Evolutionary conservation across 2,888 invertebrate species (phyloP).

Genomic region (Watsonalla binaria): DNA sequence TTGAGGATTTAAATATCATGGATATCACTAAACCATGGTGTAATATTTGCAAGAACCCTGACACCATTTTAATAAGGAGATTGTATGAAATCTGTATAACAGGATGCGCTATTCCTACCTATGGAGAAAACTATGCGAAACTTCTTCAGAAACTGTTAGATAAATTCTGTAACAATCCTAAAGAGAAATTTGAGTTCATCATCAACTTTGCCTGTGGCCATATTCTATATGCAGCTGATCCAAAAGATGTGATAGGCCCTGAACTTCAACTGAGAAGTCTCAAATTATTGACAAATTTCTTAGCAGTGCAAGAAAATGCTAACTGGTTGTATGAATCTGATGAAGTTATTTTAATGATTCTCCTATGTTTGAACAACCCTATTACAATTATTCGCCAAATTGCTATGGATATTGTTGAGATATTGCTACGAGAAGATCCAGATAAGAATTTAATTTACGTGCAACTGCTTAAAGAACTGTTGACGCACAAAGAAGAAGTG

Average conservation of each 20-base stretch:
- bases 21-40: slow-evolving; percentile 59
- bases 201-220: slow-evolving; percentile 77
- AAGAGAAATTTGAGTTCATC: slow-evolving; percentile 76
- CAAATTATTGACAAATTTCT: slow-evolving; percentile 51
- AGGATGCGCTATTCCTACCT: slow-evolving; percentile 61
- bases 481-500: slow-evolving; percentile 78
- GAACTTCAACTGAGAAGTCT: slow-evolving; percentile 75
- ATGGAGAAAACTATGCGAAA: slow-evolving; percentile 51
- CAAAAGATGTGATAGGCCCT: slow-evolving; percentile 63
- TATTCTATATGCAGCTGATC: slow-evolving; percentile 58
- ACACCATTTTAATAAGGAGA: slow-evolving; percentile 54
- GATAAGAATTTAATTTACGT: slow-evolving; percentile 57
- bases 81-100: slow-evolving; percentile 71
- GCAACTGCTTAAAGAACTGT: slow-evolving; percentile 65
- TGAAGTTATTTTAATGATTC: slow-evolving; percentile 72
- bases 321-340: slow-evolving; percentile 64
- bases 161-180: slow-evolving; percentile 55
- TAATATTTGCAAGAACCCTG: slow-evolving; percentile 58
- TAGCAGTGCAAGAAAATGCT: slow-evolving; percentile 38
- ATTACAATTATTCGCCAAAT: slow-evolving; percentile 75
- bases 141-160: slow-evolving; percentile 66
- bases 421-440: slow-evolving; percentile 42
- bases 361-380: slow-evolving; percentile 77
- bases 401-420: slow-evolving; percentile 73
- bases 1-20: slow-evolving; percentile 61